Base-by-base conservation (phyloP, 2,888 invertebrate genomes). In the Catocala sponsa region DNA sequence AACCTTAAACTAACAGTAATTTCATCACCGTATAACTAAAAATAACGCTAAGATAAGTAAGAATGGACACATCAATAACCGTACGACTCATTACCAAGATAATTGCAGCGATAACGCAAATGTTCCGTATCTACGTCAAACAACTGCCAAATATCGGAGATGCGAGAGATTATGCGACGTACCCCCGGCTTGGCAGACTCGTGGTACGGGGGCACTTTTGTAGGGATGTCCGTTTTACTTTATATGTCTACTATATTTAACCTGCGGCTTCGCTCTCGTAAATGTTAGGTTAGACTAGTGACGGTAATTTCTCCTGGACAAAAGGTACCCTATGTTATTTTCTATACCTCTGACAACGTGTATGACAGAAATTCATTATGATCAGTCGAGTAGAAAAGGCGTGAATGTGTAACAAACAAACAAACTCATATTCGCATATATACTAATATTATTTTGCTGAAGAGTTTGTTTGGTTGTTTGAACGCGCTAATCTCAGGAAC, bases 111-210 rank as follows among this genome's bases (percentile, higher is more conserved):
- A 76, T 77, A 71, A 53, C 53, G 42, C 35, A 32, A 60, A 56
- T 68, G 53, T 59, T 42, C 11, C 63, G 60, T 43, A 55, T 58
- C 52, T 51, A 41, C 42, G 55, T 42, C 58, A 55, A 54, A 64
- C 65, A 62, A 65, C 60, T 75, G 77, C 70, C 77, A 76, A 75
- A 75, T 75, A 74, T 60, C 55, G 50, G 51, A 65, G 69, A 65
- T 76, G 44, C 35, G 43, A 51, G 56, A 68, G 54, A 61, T 48
- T 32, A 42, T 9, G 32, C n/a, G 41, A 41, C 10, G 25, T 25
- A 5, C n/a, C 25, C 15, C 6, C 12, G 25, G 0, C 33, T 49
- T 54, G 53, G 43, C 49, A 49, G 42, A 4, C 0, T 25, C 47
- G 11, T 44, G 47, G 43, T 13, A 50, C 5, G 10, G 15, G 53